A percentile compares a stretch with the other conserved stretches of the same genome.
Conservation (phyloP, 2,888 invertebrate species). For the Lamellibrachia satsuma region DNA sequence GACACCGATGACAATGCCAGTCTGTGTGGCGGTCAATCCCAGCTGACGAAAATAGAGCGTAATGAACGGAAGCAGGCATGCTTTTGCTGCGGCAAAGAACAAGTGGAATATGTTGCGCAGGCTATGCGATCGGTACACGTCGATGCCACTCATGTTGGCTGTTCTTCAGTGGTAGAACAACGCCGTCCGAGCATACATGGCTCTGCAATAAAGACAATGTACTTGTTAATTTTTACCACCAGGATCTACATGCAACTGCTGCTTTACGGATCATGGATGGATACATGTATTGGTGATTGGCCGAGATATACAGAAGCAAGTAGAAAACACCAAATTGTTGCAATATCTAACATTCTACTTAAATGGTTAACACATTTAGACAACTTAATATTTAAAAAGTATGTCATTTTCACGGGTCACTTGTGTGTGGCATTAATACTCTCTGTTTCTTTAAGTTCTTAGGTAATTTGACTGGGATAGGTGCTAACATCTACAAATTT, state of each 20-base stretch:
- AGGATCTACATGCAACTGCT: not conserved
- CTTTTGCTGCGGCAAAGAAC: conserved; percentile 41
- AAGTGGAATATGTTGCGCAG: not conserved
- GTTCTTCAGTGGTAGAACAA: not conserved
- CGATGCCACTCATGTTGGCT: not conserved
- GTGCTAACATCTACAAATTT: too few species aligned
- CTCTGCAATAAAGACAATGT: not conserved
- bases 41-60: conserved; percentile 56
- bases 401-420: too few species aligned
- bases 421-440: too few species aligned
- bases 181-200: not conserved
- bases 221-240: not conserved
- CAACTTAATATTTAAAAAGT: too few species aligned
- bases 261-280: not conserved
- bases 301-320: not conserved
- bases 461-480: too few species aligned
- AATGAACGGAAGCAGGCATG: conserved; percentile 58
- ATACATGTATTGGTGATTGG: not conserved
- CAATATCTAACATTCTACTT: too few species aligned
- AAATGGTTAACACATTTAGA: too few species aligned
- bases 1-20: conserved; percentile 53
- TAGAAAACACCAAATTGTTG: not conserved
- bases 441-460: too few species aligned
- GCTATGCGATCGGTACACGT: not conserved
- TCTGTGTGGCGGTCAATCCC: conserved; percentile 55